Conservation (phyloP, 2,888 invertebrate genomes). For the Agrotis segetum region DNA sequence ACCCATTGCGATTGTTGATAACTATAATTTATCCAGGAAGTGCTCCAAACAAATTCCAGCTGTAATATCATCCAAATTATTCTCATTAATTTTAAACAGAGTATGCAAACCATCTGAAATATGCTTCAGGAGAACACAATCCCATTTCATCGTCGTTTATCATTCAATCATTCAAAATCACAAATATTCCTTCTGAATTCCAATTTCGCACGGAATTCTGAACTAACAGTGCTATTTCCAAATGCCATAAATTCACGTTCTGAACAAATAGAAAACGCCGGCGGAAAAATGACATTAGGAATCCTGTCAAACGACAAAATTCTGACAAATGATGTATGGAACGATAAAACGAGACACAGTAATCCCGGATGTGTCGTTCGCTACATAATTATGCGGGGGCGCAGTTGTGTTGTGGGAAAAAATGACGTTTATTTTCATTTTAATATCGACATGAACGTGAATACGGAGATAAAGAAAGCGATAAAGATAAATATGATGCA, state of each 20-base stretch:
- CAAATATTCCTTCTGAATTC: slow-evolving; percentile 53
- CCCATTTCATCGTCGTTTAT: slow-evolving; percentile 22
- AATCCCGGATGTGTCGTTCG: slow-evolving; percentile 61
- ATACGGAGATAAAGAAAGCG: background rate
- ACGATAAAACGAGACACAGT: slow-evolving; percentile 48
- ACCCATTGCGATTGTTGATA: too few species aligned
- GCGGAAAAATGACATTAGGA: slow-evolving; percentile 61
- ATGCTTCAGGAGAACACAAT: background rate
- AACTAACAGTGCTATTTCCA: slow-evolving; percentile 53
- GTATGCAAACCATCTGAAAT: background rate
- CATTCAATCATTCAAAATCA: slow-evolving; percentile 41
- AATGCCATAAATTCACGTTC: slow-evolving; percentile 58
- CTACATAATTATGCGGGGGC: slow-evolving; percentile 54
- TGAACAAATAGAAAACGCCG: slow-evolving; percentile 54
- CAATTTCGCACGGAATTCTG: slow-evolving; percentile 31
- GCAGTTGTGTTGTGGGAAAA: slow-evolving; percentile 40
- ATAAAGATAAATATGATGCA: slow-evolving; percentile 19
- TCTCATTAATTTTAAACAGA: background rate
- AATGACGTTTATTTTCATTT: slow-evolving; percentile 48
- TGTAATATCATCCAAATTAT: background rate
- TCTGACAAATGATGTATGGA: slow-evolving; percentile 59
- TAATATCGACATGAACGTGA: slow-evolving; percentile 24
- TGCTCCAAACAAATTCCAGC: too few species aligned
- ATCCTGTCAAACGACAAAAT: slow-evolving; percentile 54
- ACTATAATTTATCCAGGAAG: too few species aligned